These are phyloP conservation scores for Theretra japonica DNA, from an alignment of 2,888 invertebrate species.

Conservation along the genomic window DNA sequence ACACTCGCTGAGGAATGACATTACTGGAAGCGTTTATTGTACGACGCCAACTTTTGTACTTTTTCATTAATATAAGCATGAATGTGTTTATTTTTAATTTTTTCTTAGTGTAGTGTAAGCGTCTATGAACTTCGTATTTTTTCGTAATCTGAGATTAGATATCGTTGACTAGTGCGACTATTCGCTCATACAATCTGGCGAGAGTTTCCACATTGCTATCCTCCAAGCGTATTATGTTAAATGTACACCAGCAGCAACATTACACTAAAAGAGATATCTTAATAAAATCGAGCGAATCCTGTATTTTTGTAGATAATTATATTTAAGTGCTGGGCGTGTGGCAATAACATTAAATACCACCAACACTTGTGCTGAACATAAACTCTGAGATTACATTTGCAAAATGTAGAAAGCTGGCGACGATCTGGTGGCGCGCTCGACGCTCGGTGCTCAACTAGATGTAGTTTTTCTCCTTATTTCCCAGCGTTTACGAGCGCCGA, in stretches of 20 bases:
- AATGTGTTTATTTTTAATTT: background rate
- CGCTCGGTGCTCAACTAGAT: background rate
- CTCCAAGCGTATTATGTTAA: too few species aligned
- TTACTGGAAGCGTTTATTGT: background rate
- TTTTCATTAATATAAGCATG: background rate
- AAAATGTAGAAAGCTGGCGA: conserved; percentile 4
- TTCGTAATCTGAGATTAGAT: background rate
- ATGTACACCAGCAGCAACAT: too few species aligned
- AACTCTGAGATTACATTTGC: conserved; percentile 4
- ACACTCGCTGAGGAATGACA: background rate
- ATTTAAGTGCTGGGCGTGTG: background rate
- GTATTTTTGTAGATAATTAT: background rate
- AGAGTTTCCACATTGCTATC: too few species aligned
- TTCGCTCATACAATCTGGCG: too few species aligned
- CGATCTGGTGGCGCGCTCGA: background rate
- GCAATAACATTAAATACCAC: background rate
- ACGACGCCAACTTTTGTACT: background rate
- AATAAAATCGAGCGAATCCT: background rate
- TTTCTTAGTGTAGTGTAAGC: background rate
- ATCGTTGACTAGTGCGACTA: background rate
- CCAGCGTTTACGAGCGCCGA: conserved; percentile 4
- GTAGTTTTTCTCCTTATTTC: conserved; percentile 11
- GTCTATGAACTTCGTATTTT: background rate
- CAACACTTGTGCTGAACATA: conserved; percentile 2
- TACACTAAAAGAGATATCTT: background rate